Evolutionary conservation across 2,113 vertebrate species (phyloP).

Genomic region (Ptyas mucosa): DNA sequence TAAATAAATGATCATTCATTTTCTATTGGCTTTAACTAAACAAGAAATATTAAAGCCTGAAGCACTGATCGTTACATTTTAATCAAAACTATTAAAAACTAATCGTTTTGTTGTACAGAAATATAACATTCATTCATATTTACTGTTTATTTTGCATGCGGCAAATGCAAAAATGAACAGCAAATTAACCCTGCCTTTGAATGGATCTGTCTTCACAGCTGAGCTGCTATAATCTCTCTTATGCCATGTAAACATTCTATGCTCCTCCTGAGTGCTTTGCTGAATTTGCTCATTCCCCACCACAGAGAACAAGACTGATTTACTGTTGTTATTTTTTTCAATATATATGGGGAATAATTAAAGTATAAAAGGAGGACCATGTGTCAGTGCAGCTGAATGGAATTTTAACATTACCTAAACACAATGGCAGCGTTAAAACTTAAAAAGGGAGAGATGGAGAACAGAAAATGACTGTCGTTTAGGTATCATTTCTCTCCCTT

Average conservation of each 20-base stretch:
- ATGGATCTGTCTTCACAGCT: slow-evolving; percentile 71
- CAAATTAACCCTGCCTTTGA: slow-evolving; percentile 75
- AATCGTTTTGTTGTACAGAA: slow-evolving; percentile 76
- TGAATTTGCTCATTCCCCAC: slow-evolving; percentile 50
- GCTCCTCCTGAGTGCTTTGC: slow-evolving; percentile 60
- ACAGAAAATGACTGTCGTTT: accelerated
- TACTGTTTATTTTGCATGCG: slow-evolving; percentile 72
- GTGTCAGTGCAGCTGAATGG: slow-evolving; percentile 39
- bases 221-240: slow-evolving; percentile 69
- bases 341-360: slow-evolving; percentile 48
- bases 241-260: slow-evolving; percentile 64
- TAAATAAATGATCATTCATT: slow-evolving; percentile 68
- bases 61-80: slow-evolving; percentile 67
- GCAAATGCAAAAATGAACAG: slow-evolving; percentile 73
- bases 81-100: slow-evolving; percentile 75
- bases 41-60: slow-evolving; percentile 62
- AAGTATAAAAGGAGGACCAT: slow-evolving; percentile 60
- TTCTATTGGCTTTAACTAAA: slow-evolving; percentile 75
- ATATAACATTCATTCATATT: slow-evolving; percentile 75
- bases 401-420: slow-evolving; percentile 23
- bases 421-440: slow-evolving; percentile 45
- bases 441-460: slow-evolving; percentile 30
- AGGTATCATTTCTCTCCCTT: neutral
- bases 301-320: slow-evolving; percentile 54
- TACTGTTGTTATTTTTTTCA: slow-evolving; percentile 51